phyloP scores from a whole-genome alignment of 2,113 vertebrate genomes.

The Chaenocephalus aceratus region DNA sequence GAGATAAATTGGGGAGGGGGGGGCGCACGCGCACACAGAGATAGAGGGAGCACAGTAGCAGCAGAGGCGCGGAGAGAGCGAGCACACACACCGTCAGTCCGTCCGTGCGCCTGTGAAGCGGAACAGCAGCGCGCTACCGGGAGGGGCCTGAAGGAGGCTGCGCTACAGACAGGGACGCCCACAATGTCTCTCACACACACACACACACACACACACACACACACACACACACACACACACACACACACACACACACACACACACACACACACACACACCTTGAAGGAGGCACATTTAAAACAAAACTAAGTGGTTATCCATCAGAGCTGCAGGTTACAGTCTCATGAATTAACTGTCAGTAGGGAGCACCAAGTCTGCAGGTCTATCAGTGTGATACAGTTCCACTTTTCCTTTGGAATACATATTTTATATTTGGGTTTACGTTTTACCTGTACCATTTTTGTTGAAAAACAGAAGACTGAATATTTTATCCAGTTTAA shows the following conservation, averaged over 20 bases:
- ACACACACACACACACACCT: slow-evolving; percentile 23
- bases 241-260: slow-evolving; percentile 18
- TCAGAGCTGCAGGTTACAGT: background rate
- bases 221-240: slow-evolving; percentile 12
- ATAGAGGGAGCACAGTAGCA: background rate
- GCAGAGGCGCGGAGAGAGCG: slow-evolving; percentile 9
- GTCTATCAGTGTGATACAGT: too few relatives aligned
- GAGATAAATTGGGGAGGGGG: slow-evolving; percentile 27
- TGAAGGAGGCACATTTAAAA: background rate
- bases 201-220: slow-evolving; percentile 5
- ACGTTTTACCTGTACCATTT: too few relatives aligned
- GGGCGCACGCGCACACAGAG: background rate
- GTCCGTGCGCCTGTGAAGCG: slow-evolving; percentile 31
- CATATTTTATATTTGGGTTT: too few relatives aligned
- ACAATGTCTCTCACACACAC: too few relatives aligned
- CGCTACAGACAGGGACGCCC: slow-evolving; percentile 63
- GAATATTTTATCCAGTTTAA: too few relatives aligned
- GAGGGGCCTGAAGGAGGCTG: slow-evolving; percentile 78
- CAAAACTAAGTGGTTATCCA: background rate
- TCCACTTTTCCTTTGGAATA: too few relatives aligned
- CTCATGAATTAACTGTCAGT: background rate
- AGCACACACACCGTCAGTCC: slow-evolving; percentile 31
- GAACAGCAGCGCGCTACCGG: slow-evolving; percentile 80
- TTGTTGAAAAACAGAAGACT: too few relatives aligned
- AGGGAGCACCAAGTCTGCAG: background rate